A percentile compares a stretch with the other conserved stretches of the same genome.
Evolutionary conservation across 2,888 invertebrate genomes (phyloP).

Genomic region (Malachius bipustulatus): DNA sequence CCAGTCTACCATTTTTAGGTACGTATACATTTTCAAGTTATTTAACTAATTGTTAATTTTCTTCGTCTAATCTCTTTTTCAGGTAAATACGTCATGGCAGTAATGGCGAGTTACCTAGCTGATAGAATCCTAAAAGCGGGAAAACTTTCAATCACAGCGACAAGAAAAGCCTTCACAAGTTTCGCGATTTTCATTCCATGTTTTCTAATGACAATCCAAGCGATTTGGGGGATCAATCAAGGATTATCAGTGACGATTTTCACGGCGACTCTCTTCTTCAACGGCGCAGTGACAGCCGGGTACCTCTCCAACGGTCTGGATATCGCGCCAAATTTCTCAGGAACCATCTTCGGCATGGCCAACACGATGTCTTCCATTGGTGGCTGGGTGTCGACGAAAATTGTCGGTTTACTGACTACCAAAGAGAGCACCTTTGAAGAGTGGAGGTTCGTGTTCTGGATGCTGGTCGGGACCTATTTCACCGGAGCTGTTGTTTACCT

Average conservation of each 20-base stretch:
- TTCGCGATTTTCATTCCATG: constrained; percentile 53
- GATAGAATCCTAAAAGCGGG: constrained; percentile 57
- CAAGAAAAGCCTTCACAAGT: constrained; percentile 56
- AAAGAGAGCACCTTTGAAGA: constrained; percentile 59
- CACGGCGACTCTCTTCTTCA: constrained; percentile 66
- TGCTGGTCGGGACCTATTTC: constrained; percentile 59
- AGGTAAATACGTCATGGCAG: constrained; percentile 66
- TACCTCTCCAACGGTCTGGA: constrained; percentile 78
- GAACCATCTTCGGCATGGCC: constrained; percentile 82
- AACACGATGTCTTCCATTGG: constrained; percentile 75
- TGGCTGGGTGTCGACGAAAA: constrained; percentile 68
- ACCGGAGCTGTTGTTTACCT: constrained; percentile 53
- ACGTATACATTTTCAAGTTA: constrained; percentile 18
- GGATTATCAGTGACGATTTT: constrained; percentile 66
- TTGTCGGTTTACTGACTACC: constrained; percentile 67
- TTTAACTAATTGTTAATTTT: constrained; percentile 4
- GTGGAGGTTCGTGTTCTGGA: constrained; percentile 76
- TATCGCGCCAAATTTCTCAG: constrained; percentile 80
- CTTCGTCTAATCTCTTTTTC: constrained; percentile 19
- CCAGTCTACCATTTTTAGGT: constrained; percentile 76
- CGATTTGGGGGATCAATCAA: constrained; percentile 57
- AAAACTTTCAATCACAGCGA: constrained; percentile 58
- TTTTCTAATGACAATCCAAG: constrained; percentile 63
- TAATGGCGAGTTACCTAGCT: constrained; percentile 60
- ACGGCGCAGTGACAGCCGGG: constrained; percentile 77